Conservation (phyloP, 2,113 vertebrate genomes). For the Heptranchias perlo region DNA sequence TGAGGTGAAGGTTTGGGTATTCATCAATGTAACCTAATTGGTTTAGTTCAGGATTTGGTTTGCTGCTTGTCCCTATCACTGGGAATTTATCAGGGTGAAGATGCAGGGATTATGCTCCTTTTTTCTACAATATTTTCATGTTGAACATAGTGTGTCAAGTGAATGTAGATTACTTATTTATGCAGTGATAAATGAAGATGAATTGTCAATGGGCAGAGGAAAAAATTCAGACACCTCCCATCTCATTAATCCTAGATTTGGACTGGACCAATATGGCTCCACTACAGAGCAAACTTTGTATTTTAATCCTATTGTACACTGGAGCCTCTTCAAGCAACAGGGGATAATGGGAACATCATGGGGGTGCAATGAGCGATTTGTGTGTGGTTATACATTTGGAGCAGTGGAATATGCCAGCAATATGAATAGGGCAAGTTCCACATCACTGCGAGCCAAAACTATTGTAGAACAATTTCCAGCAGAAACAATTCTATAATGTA, state of each 20-base stretch:
- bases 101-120: background rate
- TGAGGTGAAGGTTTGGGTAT: background rate
- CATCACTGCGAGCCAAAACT: slow-evolving; percentile 13
- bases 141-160: background rate
- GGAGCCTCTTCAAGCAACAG: slow-evolving; percentile 13
- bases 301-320: slow-evolving; percentile 21
- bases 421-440: background rate
- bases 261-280: background rate
- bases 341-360: slow-evolving; percentile 25
- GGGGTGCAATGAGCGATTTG: slow-evolving; percentile 19
- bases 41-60: background rate
- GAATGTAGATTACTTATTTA: background rate
- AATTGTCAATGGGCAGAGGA: background rate
- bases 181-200: background rate
- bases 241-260: slow-evolving; percentile 13
- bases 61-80: background rate
- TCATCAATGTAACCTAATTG: background rate
- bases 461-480: background rate
- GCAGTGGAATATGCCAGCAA: slow-evolving; percentile 27
- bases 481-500: background rate
- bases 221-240: background rate
- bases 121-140: background rate
- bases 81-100: background rate
- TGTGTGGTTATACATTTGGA: slow-evolving; percentile 31
- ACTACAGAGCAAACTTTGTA: slow-evolving; percentile 33